These are phyloP conservation scores for Galbula dea DNA, from an alignment of 2,113 vertebrate species.

Conservation along the genomic window DNA sequence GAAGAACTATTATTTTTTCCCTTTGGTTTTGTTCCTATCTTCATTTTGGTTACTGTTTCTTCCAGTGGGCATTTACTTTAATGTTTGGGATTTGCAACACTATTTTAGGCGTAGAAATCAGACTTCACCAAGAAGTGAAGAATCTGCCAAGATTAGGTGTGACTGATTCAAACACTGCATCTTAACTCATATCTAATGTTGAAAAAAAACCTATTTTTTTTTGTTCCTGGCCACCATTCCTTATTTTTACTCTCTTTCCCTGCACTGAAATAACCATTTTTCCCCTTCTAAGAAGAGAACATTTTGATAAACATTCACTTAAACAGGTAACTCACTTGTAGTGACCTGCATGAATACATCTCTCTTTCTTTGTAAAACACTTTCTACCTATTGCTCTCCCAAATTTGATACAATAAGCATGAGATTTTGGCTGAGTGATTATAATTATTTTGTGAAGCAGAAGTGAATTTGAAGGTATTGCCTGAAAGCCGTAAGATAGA, in stretches of 20 bases:
- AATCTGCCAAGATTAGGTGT: background rate
- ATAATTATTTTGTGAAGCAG: background rate
- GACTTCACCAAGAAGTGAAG: background rate
- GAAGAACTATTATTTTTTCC: background rate
- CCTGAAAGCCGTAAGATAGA: background rate
- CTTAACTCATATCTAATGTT: background rate
- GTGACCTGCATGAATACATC: background rate
- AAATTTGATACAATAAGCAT: background rate
- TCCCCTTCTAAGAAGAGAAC: background rate
- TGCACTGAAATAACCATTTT: background rate
- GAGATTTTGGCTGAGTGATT: background rate
- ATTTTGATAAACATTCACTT: background rate
- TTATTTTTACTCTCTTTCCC: background rate
- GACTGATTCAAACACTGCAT: background rate
- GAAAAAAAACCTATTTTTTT: too few relatives aligned
- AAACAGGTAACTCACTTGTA: background rate
- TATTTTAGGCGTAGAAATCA: background rate
- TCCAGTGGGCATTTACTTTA: background rate
- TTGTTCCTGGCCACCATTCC: background rate
- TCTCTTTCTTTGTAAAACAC: background rate
- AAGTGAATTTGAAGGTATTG: background rate
- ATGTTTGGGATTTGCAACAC: background rate
- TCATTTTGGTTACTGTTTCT: background rate
- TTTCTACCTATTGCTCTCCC: background rate
- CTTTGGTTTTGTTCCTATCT: slow-evolving; percentile 16